Evolutionary conservation across 2,113 vertebrate species (phyloP).

Genomic region (Struthio camelus): DNA sequence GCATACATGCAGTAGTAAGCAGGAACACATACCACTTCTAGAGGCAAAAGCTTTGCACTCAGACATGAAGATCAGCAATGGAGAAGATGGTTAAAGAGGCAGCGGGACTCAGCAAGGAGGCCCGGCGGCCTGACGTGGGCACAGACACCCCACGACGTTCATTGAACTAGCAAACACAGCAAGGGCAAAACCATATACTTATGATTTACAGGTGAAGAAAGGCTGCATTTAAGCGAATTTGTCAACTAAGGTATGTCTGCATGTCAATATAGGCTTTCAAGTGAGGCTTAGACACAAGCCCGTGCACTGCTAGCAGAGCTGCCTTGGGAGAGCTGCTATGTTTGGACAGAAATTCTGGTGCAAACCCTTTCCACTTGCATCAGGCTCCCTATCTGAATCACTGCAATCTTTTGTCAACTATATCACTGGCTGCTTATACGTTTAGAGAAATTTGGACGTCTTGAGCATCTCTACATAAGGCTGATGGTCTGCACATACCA

Average conservation of each 20-base stretch:
- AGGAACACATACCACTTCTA: neutral
- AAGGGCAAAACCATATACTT: neutral
- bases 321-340: neutral
- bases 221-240: neutral
- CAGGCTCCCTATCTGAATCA: neutral
- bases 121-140: fast-evolving
- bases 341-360: neutral
- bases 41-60: neutral
- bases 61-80: slow-evolving; percentile 22
- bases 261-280: neutral
- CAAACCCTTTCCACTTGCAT: neutral
- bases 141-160: neutral
- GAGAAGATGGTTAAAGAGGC: slow-evolving; percentile 47
- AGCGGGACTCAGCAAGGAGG: neutral
- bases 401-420: neutral
- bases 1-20: neutral
- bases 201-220: neutral
- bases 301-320: neutral
- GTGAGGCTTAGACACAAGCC: neutral
- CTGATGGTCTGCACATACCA: neutral
- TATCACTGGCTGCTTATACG: neutral
- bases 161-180: neutral
- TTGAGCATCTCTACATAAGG: neutral
- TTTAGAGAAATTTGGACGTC: neutral
- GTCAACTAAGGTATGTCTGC: neutral